Evolutionary conservation across 2,797 vertebrate species (phyloP).

Genomic region (Coregonus sp.): DNA sequence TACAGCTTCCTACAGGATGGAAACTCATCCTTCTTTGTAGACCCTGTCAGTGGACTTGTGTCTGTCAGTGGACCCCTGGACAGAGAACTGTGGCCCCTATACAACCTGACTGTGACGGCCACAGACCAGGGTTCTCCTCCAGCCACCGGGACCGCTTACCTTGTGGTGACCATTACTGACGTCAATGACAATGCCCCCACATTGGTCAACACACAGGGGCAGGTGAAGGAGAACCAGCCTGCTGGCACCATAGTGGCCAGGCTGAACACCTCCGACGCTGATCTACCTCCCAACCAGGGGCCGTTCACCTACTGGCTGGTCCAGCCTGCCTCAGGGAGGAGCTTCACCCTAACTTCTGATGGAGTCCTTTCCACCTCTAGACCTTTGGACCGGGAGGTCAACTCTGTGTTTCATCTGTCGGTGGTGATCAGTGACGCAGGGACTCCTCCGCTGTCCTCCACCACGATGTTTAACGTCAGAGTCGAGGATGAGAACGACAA

Average conservation of each 20-base stretch:
- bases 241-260: slow-evolving; percentile 67
- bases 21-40: slow-evolving; percentile 71
- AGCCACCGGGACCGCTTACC: slow-evolving; percentile 69
- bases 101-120: slow-evolving; percentile 75
- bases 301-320: slow-evolving; percentile 77
- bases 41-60: slow-evolving; percentile 70
- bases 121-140: slow-evolving; percentile 72
- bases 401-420: slow-evolving; percentile 53
- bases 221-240: slow-evolving; percentile 77
- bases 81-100: slow-evolving; percentile 72
- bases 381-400: slow-evolving; percentile 70
- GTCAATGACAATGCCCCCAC: slow-evolving; percentile 76
- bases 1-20: slow-evolving; percentile 67
- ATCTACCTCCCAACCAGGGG: slow-evolving; percentile 75
- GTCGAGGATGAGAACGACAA: slow-evolving; percentile 80
- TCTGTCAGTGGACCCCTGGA: slow-evolving; percentile 70
- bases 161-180: slow-evolving; percentile 69
- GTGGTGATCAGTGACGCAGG: slow-evolving; percentile 75
- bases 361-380: slow-evolving; percentile 72
- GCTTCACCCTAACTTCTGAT: slow-evolving; percentile 71
- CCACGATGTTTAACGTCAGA: slow-evolving; percentile 63
- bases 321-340: slow-evolving; percentile 43
- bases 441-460: slow-evolving; percentile 69
- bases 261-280: slow-evolving; percentile 72
- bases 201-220: slow-evolving; percentile 60